Evolutionary conservation across 1,140 invertebrate species (phyloP).

Genomic region (Anastrepha ludens): DNA sequence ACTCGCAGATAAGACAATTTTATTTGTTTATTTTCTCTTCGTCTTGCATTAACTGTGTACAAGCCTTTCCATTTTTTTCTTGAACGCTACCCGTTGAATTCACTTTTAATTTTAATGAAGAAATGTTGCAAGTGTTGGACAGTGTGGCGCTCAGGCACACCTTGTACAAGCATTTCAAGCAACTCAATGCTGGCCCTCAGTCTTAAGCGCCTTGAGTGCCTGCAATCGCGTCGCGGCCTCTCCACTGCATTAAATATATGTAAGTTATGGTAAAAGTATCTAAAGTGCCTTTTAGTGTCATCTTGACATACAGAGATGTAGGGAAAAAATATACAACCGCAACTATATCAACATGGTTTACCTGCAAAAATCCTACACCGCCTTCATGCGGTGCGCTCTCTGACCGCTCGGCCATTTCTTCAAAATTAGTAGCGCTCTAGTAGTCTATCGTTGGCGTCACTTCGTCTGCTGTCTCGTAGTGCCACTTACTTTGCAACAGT

Average conservation of each 20-base stretch:
- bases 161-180: conserved; percentile 23
- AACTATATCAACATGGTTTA: conserved; percentile 43
- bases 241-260: conserved; percentile 2
- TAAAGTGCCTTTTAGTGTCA: conserved; percentile 50
- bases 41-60: not conserved
- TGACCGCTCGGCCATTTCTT: not conserved
- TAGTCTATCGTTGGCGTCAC: not conserved
- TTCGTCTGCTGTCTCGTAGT: not conserved
- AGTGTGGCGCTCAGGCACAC: conserved; percentile 19
- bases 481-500: not conserved
- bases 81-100: not conserved
- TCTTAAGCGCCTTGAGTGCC: not conserved
- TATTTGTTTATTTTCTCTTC: not conserved
- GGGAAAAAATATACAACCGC: not conserved
- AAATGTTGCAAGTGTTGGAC: conserved; percentile 42
- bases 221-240: not conserved
- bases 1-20: not conserved
- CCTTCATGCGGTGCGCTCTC: not conserved
- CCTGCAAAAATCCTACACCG: not conserved
- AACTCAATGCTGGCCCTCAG: not conserved
- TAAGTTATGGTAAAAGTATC: conserved; percentile 51
- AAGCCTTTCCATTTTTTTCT: not conserved
- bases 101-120: conserved; percentile 53
- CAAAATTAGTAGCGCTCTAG: not conserved
- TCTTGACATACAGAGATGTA: conserved; percentile 33